Conservation (phyloP, 2,797 vertebrate genomes). For the Gambusia yucatana region DNA sequence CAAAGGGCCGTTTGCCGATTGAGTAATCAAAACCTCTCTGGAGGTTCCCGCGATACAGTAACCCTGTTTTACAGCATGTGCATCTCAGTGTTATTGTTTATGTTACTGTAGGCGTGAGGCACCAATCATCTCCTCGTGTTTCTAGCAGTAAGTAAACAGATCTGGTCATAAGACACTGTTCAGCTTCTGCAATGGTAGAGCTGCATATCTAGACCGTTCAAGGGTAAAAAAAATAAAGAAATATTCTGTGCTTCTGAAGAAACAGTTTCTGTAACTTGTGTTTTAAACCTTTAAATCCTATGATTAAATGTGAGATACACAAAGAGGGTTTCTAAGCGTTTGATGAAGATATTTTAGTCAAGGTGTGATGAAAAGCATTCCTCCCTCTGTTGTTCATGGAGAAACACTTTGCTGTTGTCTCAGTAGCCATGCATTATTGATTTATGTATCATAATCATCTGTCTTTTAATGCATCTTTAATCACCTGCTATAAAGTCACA, state of each 20-base stretch:
- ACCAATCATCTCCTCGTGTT: neutral
- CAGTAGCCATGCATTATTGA: constrained; percentile 79
- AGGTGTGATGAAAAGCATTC: constrained; percentile 72
- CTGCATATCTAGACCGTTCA: neutral
- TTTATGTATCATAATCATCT: constrained; percentile 73
- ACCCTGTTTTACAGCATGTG: neutral
- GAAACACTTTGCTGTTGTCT: constrained; percentile 75
- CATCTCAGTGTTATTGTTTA: neutral
- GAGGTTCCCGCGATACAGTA: neutral
- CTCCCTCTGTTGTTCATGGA: constrained; percentile 51
- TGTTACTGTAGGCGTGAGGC: neutral
- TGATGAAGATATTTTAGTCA: constrained; percentile 56
- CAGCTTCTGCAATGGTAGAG: neutral
- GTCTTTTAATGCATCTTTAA: constrained; percentile 74
- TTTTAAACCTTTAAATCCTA: constrained; percentile 34
- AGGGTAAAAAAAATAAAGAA: neutral
- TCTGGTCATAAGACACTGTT: neutral
- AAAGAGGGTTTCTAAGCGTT: constrained; percentile 32
- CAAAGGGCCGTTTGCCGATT: neutral
- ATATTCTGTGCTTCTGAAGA: neutral
- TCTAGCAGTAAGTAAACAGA: constrained; percentile 6
- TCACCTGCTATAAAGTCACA: constrained; percentile 60
- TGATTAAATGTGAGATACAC: constrained; percentile 44
- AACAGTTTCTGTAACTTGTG: constrained; percentile 4
- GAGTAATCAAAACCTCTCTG: neutral